Percentiles rank a stretch among this genome's conserved stretches.
These are phyloP conservation scores for Periparus ater DNA, from an alignment of 2,797 vertebrate species.

Conservation along the genomic window DNA sequence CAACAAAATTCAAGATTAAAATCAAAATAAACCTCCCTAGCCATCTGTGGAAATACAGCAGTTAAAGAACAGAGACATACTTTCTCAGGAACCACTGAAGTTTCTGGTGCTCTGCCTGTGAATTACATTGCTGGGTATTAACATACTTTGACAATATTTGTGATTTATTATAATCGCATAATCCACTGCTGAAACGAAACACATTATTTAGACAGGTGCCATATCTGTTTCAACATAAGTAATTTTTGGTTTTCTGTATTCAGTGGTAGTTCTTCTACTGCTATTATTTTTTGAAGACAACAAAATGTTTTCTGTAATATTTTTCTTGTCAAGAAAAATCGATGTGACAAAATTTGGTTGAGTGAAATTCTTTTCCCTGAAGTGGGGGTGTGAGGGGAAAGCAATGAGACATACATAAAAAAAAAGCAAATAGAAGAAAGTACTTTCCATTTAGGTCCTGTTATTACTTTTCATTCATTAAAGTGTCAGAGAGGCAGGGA, in stretches of 20 bases:
- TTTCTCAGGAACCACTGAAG: background rate
- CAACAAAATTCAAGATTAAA: background rate
- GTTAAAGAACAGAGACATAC: background rate
- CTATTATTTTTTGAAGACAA: background rate
- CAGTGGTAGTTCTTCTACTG: background rate
- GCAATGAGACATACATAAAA: background rate
- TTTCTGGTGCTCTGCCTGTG: background rate
- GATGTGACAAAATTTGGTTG: background rate
- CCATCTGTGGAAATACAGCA: background rate
- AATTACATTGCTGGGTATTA: background rate
- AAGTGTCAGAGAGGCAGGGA: background rate
- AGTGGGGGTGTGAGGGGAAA: background rate
- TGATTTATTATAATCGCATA: background rate
- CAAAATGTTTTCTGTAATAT: background rate
- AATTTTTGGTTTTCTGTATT: background rate
- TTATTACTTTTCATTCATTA: background rate
- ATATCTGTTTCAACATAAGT: background rate
- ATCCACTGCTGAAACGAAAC: background rate
- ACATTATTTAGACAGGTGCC: slow-evolving; percentile 50
- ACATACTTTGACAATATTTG: background rate
- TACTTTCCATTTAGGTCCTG: background rate
- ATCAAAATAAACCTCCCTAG: background rate
- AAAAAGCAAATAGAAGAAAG: background rate
- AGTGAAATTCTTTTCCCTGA: background rate
- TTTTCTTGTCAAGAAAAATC: background rate